phyloP scores from a whole-genome alignment of 2,888 invertebrate genomes.

The Eupithecia insigniata region DNA sequence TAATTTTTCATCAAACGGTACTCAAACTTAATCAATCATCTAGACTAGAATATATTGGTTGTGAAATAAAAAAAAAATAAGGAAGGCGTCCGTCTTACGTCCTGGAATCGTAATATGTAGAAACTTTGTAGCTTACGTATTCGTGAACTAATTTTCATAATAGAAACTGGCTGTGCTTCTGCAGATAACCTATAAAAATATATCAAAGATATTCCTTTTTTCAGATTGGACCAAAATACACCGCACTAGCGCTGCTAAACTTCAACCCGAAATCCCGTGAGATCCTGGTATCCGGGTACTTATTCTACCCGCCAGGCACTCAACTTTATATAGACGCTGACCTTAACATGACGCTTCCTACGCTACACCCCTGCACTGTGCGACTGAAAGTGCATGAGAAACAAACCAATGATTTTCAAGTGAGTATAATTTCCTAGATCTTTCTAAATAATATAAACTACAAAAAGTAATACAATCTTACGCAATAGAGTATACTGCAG shows the following conservation, averaged over 20 bases:
- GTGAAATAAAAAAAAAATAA: no score
- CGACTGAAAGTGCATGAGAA: conserved; percentile 88
- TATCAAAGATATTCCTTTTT: not conserved
- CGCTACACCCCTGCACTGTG: conserved; percentile 88
- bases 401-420: conserved; percentile 87
- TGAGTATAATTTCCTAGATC: conserved; percentile 58
- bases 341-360: conserved; percentile 89
- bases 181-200: not conserved
- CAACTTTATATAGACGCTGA: conserved; percentile 88
- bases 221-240: conserved; percentile 76
- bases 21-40: no score
- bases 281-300: conserved; percentile 71
- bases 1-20: no score
- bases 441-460: no score
- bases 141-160: not conserved
- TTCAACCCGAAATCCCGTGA: conserved; percentile 77
- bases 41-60: no score
- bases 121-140: not conserved
- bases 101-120: no score
- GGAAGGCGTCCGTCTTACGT: no score
- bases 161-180: no score
- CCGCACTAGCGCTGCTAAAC: conserved; percentile 67
- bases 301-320: conserved; percentile 87
- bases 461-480: no score
- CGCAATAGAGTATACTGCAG: no score